Evolutionary conservation across 2,888 invertebrate species (phyloP), one percentile per base, ranked within the genome.

Genomic region (Petrolisthes cinctipes): DNA sequence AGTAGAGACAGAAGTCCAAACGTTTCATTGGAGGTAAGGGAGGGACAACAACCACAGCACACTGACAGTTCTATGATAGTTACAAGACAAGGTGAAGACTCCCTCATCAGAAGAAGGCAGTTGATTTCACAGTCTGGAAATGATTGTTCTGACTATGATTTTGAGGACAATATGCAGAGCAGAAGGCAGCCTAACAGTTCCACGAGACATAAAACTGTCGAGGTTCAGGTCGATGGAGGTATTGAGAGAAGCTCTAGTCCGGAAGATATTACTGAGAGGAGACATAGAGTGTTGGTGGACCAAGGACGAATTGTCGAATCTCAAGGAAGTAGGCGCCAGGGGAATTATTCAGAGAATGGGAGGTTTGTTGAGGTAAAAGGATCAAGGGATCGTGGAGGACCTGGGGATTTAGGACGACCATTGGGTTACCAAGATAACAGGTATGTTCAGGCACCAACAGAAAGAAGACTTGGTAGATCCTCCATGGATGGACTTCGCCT

Each of bases 281-380:
- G 68, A 6, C 66, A 66, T n/a, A 51, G 37, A 61, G 68, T 66
- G 7, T 68, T 51, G n/a, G 53, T 82, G 17, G 82, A 82, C 6
- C 82, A 83, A 83, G 75, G 53, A 23, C 54, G 66, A 7, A 79
- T 54, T 7, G 79, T 85, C 7, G 79, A 85, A 57, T 14, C 68
- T 14, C 79, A 79, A 56, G 79, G 85, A 9, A 20, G 53, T 4
- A 54, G 68, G n/a, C 85, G 68, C 9, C 68, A 78, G 5, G 56
- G 57, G 37, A 78, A 68, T 17, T 57, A 54, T 20, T 66, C 79
- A 54, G 68, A 68, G 17, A 78, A 54, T 20, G 78, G 57, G n/a
- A 20, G 61, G 20, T 51, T 14, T 17, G 23, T 51, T 4, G 75
- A 66, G 53, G n/a, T 37, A 51, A 61, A 78, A 17, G 51, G 37